Base-by-base conservation (phyloP, 2,113 vertebrate species). In the Corydoras sp. region DNA sequence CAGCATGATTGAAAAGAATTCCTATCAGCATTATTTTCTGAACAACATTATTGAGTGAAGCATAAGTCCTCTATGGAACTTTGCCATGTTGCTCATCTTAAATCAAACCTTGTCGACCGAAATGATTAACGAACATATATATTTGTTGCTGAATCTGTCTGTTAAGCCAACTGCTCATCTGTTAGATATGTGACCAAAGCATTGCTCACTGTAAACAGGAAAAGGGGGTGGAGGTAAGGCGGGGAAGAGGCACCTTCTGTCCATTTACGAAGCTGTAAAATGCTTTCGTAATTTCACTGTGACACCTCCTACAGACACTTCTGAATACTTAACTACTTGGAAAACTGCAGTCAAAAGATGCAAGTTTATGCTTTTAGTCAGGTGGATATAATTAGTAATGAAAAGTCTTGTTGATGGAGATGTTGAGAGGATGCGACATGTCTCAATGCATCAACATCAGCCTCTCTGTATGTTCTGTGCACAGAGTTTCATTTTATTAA, bases 111-210 rank as follows among this genome's bases (percentile, higher is more conserved):
- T 82, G 84, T 82, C 84, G 82, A 77, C 85, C 79, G 77, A 1
- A 0, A 56, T 85, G 86, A 89, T 85, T 85, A 87, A 90, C 89
- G 76, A 66, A 72, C 48, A 74, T 68, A 63, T 10, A 71, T 30
- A 48, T 61, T 65, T 32, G 14, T 15, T 65, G 7, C 59, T 69
- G 35, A 50, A n/a, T 32, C 31, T 66, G 56, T 55, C 62, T 55
- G n/a, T 62, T 32, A 62, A 29, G 50, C 51, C 71, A 65, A 72
- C 58, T 56, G 55, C 58, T 77, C 31, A 64, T 69, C 66, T 48
- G 18, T 75, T 54, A 59, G 18, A 13, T 50, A 29, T 24, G 51
- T 68, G 60, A 72, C 62, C 73, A 62, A 72, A 69, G 69, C 73
- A 65, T 78, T 75, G 62, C 49, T 76, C 62, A 66, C 58, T 71